These are phyloP conservation scores for Ellobius talpinus DNA, from an alignment of 2,113 vertebrate species.

Conservation along the genomic window DNA sequence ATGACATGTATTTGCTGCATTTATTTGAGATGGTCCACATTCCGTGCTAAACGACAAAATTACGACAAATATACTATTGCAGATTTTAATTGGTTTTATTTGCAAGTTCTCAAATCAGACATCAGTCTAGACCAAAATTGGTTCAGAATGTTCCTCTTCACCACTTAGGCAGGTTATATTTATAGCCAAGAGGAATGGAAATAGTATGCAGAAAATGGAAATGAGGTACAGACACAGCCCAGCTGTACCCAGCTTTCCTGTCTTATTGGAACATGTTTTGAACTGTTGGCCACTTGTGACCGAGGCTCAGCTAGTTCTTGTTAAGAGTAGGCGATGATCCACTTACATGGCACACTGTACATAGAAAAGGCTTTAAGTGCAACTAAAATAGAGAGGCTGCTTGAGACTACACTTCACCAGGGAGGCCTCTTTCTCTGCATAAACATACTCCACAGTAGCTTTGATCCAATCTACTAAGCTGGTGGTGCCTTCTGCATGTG, in stretches of 20 bases:
- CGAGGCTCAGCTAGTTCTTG: background rate
- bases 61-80: background rate
- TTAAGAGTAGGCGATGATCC: background rate
- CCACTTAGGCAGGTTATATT: background rate
- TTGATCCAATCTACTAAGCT: background rate
- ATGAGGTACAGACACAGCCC: background rate
- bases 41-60: background rate
- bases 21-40: background rate
- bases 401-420: background rate
- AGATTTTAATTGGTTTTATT: conserved; percentile 1
- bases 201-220: background rate
- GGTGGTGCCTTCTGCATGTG: background rate
- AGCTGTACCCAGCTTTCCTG: background rate
- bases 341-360: background rate
- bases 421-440: background rate
- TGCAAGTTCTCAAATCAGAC: conserved; percentile 13
- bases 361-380: background rate
- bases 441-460: background rate
- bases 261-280: background rate
- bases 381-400: background rate
- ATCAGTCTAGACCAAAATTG: conserved; percentile 2
- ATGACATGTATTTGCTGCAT: background rate
- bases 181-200: background rate
- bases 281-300: background rate
- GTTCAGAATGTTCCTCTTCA: background rate